Percentiles rank a stretch among this genome's conserved stretches.
These are phyloP conservation scores for Luehdorfia chinensis DNA, from an alignment of 1,140 invertebrate genomes.

Conservation along the genomic window DNA sequence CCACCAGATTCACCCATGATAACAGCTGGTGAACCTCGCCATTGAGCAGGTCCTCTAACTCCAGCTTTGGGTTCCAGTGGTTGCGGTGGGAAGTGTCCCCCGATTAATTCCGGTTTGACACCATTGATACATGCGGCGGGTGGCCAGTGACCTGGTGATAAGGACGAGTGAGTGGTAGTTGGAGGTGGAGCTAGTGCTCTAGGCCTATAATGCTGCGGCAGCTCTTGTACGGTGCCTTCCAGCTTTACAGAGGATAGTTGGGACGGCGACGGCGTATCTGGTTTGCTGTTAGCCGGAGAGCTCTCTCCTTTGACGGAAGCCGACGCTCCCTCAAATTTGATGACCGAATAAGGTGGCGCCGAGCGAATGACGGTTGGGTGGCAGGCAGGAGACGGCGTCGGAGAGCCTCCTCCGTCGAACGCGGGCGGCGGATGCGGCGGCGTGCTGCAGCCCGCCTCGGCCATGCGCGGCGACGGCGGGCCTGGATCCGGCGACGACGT, in stretches of 20 bases:
- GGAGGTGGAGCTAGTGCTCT: constrained; percentile 48
- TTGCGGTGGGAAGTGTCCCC: constrained; percentile 80
- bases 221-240: constrained; percentile 51
- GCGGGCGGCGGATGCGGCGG: constrained; percentile 74
- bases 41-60: constrained; percentile 77
- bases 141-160: constrained; percentile 78
- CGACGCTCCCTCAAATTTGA: constrained; percentile 72
- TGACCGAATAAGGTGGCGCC: constrained; percentile 69
- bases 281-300: constrained; percentile 33
- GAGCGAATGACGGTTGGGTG: constrained; percentile 78
- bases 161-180: constrained; percentile 49
- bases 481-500: constrained; percentile 91
- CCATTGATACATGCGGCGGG: constrained; percentile 83
- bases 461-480: constrained; percentile 86
- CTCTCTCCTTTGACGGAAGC: constrained; percentile 46
- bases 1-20: constrained; percentile 95
- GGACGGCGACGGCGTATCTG: constrained; percentile 40
- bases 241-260: constrained; percentile 55
- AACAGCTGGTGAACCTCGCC: constrained; percentile 88
- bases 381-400: constrained; percentile 68
- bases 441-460: constrained; percentile 74
- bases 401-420: constrained; percentile 72
- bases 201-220: constrained; percentile 56
- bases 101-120: constrained; percentile 87
- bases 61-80: constrained; percentile 79